Evolutionary conservation across 2,113 vertebrate genomes (phyloP), one percentile per base, ranked within the genome.

Genomic region (Spea bombifrons): DNA sequence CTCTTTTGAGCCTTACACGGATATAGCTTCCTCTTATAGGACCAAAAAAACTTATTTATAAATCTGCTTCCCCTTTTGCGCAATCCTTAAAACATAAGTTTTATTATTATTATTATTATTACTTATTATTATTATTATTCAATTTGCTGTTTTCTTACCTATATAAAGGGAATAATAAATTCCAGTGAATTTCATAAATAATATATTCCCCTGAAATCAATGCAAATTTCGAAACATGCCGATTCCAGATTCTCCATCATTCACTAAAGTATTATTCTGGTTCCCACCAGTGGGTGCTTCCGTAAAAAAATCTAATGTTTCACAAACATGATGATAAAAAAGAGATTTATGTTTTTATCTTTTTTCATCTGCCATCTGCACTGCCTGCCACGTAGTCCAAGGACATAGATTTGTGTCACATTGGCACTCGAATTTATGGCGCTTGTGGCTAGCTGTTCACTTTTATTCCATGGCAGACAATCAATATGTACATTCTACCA

Each of bases 401-500:
- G 81, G 86, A 70, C 49, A 49, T 63, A 78, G 81, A 84, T 81
- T 70, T 84, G 59, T 83, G 80, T 86, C 82, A 84, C 46, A 67
- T 57, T 78, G 45, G 71, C 82, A 83, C 43, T n/a, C 80, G 81
- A 63, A 84, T 87, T 88, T 90, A 64, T 8, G 0, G 61, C 80
- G 0, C 67, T 81, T 50, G 17, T 84, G 68, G 73, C 83, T 83
- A 75, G 61, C 71, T 78, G 73, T 78, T 72, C 80, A 83, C 77
- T 83, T 88, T 75, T 82, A 83, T 71, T 72, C 43, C 4, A 52
- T 80, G 77, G 78, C 83, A 85, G 81, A 75, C 82, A 88, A 88
- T 87, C 89, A 86, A 85, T 86, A 86, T 0, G 50, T 75, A 82
- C 86, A 87, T 85, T 76, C 69, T 75, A 85, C 71, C 69, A 80